Evolutionary conservation across 2,113 vertebrate species (phyloP), one percentile per base, ranked within the genome.

Genomic region (Callopanchax toddi): DNA sequence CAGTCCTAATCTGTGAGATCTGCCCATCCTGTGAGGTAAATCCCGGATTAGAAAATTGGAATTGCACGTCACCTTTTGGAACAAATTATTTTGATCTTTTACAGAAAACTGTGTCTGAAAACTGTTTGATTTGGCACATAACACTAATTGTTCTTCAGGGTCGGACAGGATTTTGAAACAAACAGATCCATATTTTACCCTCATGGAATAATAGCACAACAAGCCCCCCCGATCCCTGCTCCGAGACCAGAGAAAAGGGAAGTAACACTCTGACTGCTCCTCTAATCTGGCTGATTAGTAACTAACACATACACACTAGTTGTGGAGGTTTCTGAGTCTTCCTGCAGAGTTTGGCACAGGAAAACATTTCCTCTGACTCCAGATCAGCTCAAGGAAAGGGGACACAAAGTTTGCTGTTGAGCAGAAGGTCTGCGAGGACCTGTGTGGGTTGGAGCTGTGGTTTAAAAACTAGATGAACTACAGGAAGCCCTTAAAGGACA

Each of bases 401-500:
- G 22, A 4, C 1, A 32, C 17, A 25, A 7, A 32, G 6, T 32
- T 32, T 32, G 29, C 10, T 32, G 6, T 32, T 32, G 29, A n/a
- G n/a, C n/a, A n/a, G n/a, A n/a, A n/a, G n/a, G n/a, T n/a, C n/a
- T n/a, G n/a, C n/a, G n/a, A n/a, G n/a, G n/a, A n/a, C n/a, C n/a
- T n/a, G n/a, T n/a, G n/a, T n/a, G n/a, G n/a, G n/a, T n/a, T n/a
- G 5, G 13, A 42, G 17, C 22, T 21, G 44, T 42, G 37, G 7
- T 52, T 64, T 26, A 44, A 58, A 62, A 15, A 43, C 46, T 46
- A 49, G 11, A 46, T 17, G 21, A 60, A 26, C 60, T 25, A 67
- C 34, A 6, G 76, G 79, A 82, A 67, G 63, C 64, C 34, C 5
- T 18, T 15, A 50, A 44, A 59, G 66, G 70, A 87, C 83, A 69